A percentile compares a stretch with the other conserved stretches of the same genome.
These are phyloP conservation scores for Actinia equina DNA, from an alignment of 64 coral and sea anemone genomes.

Conservation along the genomic window DNA sequence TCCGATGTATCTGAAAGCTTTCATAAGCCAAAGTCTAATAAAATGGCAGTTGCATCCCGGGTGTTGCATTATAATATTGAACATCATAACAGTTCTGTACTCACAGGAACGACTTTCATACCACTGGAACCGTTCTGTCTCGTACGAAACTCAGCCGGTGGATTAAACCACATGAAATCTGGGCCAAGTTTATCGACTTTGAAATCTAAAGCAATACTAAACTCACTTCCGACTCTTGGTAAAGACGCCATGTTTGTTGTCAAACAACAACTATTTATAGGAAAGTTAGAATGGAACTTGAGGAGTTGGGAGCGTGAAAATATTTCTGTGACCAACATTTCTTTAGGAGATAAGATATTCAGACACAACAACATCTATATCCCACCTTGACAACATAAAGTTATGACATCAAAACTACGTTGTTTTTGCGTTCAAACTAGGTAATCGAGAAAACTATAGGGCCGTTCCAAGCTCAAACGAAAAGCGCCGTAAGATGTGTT, in stretches of 20 bases:
- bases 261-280: background rate
- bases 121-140: slow-evolving; percentile 55
- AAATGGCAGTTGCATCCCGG: too few relatives aligned
- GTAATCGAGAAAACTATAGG: too few relatives aligned
- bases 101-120: slow-evolving; percentile 71
- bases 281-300: background rate
- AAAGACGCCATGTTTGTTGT: slow-evolving; percentile 17
- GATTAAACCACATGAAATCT: slow-evolving; percentile 86
- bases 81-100: background rate
- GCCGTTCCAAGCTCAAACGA: too few relatives aligned
- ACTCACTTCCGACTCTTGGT: slow-evolving; percentile 38
- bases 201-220: slow-evolving; percentile 71
- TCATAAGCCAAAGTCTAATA: too few relatives aligned
- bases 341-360: too few relatives aligned
- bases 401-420: too few relatives aligned
- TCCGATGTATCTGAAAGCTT: background rate
- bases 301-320: background rate
- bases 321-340: too few relatives aligned
- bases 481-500: too few relatives aligned
- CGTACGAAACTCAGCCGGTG: slow-evolving; percentile 55
- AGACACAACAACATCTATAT: too few relatives aligned
- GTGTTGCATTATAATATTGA: too few relatives aligned
- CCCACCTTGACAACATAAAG: too few relatives aligned
- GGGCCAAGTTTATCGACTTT: slow-evolving; percentile 73
- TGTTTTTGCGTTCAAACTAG: too few relatives aligned